Conservation (phyloP, 2,888 invertebrate species). For the Cheilosia vulpina region DNA sequence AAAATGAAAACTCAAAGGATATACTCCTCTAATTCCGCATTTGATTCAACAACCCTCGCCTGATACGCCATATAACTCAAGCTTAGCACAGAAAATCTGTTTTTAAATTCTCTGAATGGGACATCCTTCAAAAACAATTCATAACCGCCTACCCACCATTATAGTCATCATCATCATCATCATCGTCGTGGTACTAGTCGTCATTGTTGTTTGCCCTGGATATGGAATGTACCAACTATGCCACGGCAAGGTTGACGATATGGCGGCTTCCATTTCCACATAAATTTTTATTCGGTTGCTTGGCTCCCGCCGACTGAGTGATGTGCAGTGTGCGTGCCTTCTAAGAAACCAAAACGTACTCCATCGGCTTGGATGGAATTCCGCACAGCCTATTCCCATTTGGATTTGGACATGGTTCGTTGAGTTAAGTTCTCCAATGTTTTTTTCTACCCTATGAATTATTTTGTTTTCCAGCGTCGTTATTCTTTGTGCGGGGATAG, state of each 20-base stretch:
- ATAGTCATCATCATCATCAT: conserved; percentile 18
- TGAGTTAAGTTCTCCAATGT: conserved; percentile 64
- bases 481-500: conserved; percentile 12
- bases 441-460: conserved; percentile 19
- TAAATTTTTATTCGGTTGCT: conserved; percentile 45
- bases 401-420: conserved; percentile 64
- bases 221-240: too few species aligned
- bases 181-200: conserved; percentile 25
- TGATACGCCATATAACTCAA: conserved; percentile 16
- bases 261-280: conserved; percentile 42
- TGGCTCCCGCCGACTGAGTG: conserved; percentile 38
- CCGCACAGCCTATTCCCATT: conserved; percentile 41
- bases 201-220: conserved; percentile 38
- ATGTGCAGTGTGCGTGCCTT: conserved; percentile 51
- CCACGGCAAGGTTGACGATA: conserved; percentile 12
- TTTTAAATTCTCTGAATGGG: conserved; percentile 28
- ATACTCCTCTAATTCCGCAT: conserved; percentile 17
- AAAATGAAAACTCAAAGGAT: conserved; percentile 3
- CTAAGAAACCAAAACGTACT: conserved; percentile 31
- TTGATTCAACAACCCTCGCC: conserved; percentile 48
- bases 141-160: conserved; percentile 28
- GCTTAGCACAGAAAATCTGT: conserved; percentile 4
- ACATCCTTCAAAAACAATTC: conserved; percentile 63
- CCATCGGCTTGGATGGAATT: not conserved
- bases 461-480: conserved; percentile 9